These are phyloP conservation scores for Sebastes hopkinsi DNA, from an alignment of 2,797 vertebrate genomes.

Conservation along the genomic window DNA sequence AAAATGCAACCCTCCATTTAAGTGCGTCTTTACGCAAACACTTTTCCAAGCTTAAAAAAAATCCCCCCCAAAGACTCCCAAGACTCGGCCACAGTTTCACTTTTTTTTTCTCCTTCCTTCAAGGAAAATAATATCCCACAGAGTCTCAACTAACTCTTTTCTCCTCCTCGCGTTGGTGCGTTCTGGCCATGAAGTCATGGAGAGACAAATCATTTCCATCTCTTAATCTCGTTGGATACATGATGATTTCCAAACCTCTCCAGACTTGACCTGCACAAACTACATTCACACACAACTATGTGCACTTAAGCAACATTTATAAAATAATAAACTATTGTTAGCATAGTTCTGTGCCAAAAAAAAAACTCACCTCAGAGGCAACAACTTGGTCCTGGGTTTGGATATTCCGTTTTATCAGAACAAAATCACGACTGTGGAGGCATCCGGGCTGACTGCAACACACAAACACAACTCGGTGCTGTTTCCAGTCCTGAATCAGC, in stretches of 20 bases:
- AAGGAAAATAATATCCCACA: constrained; percentile 4
- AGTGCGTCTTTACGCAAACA: constrained; percentile 67
- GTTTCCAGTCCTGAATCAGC: constrained; percentile 16
- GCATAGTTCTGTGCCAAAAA: background rate
- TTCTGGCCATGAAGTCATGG: background rate
- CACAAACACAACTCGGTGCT: constrained; percentile 1
- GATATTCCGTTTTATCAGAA: constrained; percentile 68
- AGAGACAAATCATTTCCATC: constrained; percentile 4
- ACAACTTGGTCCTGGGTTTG: constrained; percentile 21
- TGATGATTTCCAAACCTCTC: background rate
- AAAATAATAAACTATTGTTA: background rate
- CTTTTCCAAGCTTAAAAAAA: constrained; percentile 28
- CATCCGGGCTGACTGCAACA: constrained; percentile 51
- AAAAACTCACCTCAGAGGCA: constrained; percentile 57
- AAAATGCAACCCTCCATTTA: constrained; percentile 62
- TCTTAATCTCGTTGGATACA: background rate
- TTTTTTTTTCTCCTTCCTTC: background rate
- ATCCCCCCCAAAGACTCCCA: background rate
- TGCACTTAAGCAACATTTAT: background rate
- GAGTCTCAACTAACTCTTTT: background rate
- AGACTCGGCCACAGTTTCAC: constrained; percentile 20
- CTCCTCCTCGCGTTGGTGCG: background rate
- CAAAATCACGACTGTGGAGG: constrained; percentile 58
- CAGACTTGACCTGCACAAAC: background rate
- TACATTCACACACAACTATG: background rate